These are phyloP conservation scores for Poecile montanus DNA, from an alignment of 2,797 vertebrate species.

Conservation along the genomic window DNA sequence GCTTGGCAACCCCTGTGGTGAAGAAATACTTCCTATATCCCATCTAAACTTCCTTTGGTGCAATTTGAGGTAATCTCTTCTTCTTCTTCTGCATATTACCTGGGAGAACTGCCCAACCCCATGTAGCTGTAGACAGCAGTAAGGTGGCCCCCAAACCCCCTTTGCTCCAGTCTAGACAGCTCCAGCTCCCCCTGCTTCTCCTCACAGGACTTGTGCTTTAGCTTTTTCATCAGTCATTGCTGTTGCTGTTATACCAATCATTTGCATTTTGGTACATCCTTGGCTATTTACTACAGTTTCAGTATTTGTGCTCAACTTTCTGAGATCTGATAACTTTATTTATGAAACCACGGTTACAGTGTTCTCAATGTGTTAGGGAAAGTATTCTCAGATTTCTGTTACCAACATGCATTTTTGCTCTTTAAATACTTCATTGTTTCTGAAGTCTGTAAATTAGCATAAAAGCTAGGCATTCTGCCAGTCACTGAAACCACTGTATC, in stretches of 20 bases:
- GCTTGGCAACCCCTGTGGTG: not conserved
- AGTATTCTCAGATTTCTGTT: not conserved
- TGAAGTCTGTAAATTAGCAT: not conserved
- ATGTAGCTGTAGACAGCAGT: too few species aligned
- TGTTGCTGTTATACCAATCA: not conserved
- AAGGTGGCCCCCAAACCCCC: too few species aligned
- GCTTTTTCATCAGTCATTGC: not conserved
- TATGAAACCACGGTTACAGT: not conserved
- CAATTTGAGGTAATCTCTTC: not conserved
- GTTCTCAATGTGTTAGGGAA: not conserved
- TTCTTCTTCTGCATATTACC: not conserved
- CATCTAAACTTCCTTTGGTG: not conserved
- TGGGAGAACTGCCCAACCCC: not conserved
- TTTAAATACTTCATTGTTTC: not conserved
- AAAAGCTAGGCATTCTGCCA: not conserved
- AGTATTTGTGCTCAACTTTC: not conserved
- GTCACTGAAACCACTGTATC: not conserved
- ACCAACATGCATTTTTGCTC: not conserved
- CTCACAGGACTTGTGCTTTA: not conserved
- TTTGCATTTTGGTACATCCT: not conserved
- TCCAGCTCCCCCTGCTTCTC: not conserved
- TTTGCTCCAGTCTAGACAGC: not conserved
- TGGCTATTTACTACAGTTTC: not conserved
- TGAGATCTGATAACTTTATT: not conserved
- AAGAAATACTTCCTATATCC: not conserved